Evolutionary conservation across 1,140 invertebrate species (phyloP), one percentile per base, ranked within the genome.

Genomic region (Zaprionus kolodkinae): DNA sequence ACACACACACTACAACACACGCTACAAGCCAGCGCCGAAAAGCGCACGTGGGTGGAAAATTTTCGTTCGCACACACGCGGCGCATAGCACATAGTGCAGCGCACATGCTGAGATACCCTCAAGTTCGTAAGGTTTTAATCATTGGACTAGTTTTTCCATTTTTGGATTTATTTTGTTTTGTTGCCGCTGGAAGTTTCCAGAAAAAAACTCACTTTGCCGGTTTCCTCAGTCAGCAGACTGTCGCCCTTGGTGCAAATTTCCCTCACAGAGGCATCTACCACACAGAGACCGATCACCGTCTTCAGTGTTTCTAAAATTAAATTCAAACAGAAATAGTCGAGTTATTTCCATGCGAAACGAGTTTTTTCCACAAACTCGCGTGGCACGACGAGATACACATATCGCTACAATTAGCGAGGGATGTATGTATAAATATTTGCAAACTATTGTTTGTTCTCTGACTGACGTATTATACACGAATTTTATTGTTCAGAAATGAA

Each of bases 221-320:
- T 99, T 94, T 99, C 98, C 87, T 99, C 98, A 33, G 94, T 90
- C 36, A 99, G 93, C 61, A 97, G 93, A 81, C 95, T 95, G 93
- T 99, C 99, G 45, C 98, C 98, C 93, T 95, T 96, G 92, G 97
- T 96, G 94, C 99, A 99, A 78, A 99, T 95, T 89, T 97, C 96
- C 80, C 97, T 95, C 6, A 99, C 97, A 61, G 97, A 98, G 36
- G 96, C 97, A 76, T 97, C 98, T 63, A 94, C 94, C 12, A 96
- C 94, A 93, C 98, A 99, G 94, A 97, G 97, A 64, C 95, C 96
- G 84, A 99, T 94, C 30, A 99, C 94, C 94, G 96, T 95, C 91
- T 97, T 97, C 78, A 99, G 92, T 73, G 98, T 96, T 93, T 96
- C 99, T 99, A 93, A 67, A 94, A 93, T 87, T 70, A 91, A 88